These are phyloP conservation scores for Strigamia maritima DNA, from an alignment of 2,888 invertebrate genomes.

Conservation along the genomic window DNA sequence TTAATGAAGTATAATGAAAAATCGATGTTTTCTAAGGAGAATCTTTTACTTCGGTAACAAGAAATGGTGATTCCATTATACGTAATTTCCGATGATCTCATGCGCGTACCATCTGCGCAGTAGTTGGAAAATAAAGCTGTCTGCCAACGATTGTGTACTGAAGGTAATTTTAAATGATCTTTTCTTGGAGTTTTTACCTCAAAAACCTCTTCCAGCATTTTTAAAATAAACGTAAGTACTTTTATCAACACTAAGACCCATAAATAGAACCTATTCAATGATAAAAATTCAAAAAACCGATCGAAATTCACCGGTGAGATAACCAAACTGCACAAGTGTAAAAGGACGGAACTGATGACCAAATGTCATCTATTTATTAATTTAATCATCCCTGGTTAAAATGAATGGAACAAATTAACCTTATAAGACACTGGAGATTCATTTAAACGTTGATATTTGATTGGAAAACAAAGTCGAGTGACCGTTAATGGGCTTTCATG, in stretches of 20 bases:
- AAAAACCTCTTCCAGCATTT: neutral
- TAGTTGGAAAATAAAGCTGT: slow-evolving; percentile 24
- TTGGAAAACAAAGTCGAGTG: too few species aligned
- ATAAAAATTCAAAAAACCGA: neutral
- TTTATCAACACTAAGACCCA: neutral
- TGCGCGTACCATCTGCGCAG: neutral
- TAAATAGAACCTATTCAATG: neutral
- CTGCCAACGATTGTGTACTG: slow-evolving; percentile 7
- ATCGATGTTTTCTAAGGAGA: too few species aligned
- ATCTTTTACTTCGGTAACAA: neutral
- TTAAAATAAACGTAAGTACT: neutral
- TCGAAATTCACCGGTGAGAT: neutral
- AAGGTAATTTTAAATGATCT: neutral
- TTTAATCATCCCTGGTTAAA: neutral
- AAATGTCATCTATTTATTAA: neutral
- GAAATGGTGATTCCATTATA: slow-evolving; percentile 13
- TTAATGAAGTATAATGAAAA: too few species aligned
- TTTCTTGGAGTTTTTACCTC: neutral
- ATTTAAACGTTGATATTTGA: neutral
- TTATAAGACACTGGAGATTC: neutral
- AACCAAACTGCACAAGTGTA: neutral
- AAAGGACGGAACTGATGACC: neutral
- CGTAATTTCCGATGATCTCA: slow-evolving; percentile 26
- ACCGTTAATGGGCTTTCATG: too few species aligned
- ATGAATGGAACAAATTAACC: neutral